Evolutionary conservation across 2,113 vertebrate genomes (phyloP), one percentile per base, ranked within the genome.

Genomic region (Lutjanus erythropterus): DNA sequence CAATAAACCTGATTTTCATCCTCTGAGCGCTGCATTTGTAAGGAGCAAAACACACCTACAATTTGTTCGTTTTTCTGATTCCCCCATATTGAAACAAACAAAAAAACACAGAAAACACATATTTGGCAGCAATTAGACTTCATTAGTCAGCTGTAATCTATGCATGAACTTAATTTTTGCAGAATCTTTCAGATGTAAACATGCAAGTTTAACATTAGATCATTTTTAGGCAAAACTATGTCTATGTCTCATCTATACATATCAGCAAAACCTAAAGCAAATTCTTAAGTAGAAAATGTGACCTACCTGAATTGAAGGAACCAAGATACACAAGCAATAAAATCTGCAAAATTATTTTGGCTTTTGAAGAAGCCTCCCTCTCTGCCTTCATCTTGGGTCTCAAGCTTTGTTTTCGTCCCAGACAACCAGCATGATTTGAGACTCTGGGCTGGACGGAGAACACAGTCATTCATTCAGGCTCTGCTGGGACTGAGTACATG

Each of bases 381-480:
- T 92, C 95, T 93, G 94, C 92, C 96, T 95, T 96, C 97, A 97
- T 97, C 95, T 96, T 96, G 94, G 94, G 93, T 96, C 90, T 94
- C 80, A 89, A 89, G 86, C 92, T 93, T 89, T 85, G 88, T 94
- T 93, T 93, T 92, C 89, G 92, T 93, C 86, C 89, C 86, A 91
- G 93, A 94, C 93, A 92, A 95, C 91, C 96, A 95, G 94, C 96
- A 96, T 96, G 95, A 96, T 96, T 95, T 94, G 92, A 93, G 93
- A 94, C 94, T 94, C 95, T 70, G 93, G 91, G 94, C 93, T 95
- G 90, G 92, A 94, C 90, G 87, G 93, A 90, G 94, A 95, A 96
- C 91, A 88, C 95, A 94, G 95, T 94, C 89, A 87, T 86, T 90
- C 89, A 86, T 91, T 94, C 90, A 94, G 91, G 58, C 94, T 69